Evolutionary conservation across 2,888 invertebrate genomes (phyloP).

Genomic region (Eristalis pertinax): DNA sequence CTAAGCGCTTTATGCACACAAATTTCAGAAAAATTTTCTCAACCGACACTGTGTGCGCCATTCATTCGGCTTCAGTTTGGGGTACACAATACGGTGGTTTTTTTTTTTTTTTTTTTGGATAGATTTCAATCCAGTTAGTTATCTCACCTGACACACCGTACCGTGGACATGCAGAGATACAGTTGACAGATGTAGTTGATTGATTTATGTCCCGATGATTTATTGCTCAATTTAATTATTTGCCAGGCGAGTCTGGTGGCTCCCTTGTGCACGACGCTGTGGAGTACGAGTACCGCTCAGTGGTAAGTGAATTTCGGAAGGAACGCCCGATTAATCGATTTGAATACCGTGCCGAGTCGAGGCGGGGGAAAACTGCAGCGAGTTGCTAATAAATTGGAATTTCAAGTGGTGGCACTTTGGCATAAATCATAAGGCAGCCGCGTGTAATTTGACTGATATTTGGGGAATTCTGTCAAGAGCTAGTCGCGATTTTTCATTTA

Average conservation of each 20-base stretch:
- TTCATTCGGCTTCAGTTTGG: background rate
- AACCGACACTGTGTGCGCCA: background rate
- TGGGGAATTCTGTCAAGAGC: background rate
- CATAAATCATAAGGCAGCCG: conserved; percentile 54
- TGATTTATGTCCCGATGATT: conserved; percentile 70
- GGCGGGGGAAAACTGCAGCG: conserved; percentile 18
- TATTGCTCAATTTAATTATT: conserved; percentile 72
- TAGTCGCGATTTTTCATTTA: background rate
- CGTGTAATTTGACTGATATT: conserved; percentile 20
- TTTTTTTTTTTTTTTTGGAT: background rate
- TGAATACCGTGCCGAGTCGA: conserved; percentile 18
- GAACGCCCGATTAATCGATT: conserved; percentile 49
- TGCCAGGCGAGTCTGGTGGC: conserved; percentile 40
- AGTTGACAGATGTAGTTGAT: conserved; percentile 68
- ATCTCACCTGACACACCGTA: conserved; percentile 63
- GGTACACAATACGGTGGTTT: conserved; percentile 42
- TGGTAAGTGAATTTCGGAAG: background rate
- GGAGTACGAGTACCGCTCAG: too few species aligned
- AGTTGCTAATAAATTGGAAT: conserved; percentile 55
- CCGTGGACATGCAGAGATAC: conserved; percentile 32
- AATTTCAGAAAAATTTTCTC: conserved; percentile 1
- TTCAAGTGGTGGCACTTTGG: conserved; percentile 59
- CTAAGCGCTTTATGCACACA: conserved; percentile 28
- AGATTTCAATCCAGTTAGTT: conserved; percentile 59
- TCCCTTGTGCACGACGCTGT: conserved; percentile 4